Base-by-base conservation (phyloP, 2,113 vertebrate genomes). In the Calidris pygmaea region DNA sequence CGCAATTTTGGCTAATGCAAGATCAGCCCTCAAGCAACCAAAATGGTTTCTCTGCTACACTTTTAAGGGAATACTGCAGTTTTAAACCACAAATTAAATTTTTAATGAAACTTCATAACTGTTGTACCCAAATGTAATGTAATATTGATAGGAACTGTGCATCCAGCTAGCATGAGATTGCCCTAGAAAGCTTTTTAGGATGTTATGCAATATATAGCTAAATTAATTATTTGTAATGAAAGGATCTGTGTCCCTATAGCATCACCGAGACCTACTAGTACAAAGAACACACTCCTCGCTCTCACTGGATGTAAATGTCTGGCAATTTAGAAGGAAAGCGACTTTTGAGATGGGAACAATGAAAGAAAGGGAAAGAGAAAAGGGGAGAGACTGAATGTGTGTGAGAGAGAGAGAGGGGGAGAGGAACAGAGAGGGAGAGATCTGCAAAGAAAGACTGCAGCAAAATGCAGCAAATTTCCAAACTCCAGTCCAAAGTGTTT, bases 221-320 rank as follows among this genome's bases (percentile, higher is more conserved):
- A 97, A 98, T 98, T 98, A 98, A 98, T 98, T 98, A 98, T 98
- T 98, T 96, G 98, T 96, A 96, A 95, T 97, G 94, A 97, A 97
- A 97, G 96, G 81, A 94, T 87, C 92, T 14, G 39, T 52, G 87
- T 95, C 97, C 96, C 97, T 93, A 80, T 56, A 66, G 89, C 82
- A 94, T 96, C 90, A 82, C 92, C 6, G 96, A 97, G 91, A 88
- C 93, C 93, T 96, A 32, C 39, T 91, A 34, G 85, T 65, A 92
- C 73, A 89, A 87, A 95, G 78, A 84, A 37, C 88, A 82, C 19
- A 3, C 74, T 89, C 76, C 62, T 90, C 95, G 48, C 90, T 77
- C 87, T 68, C 50, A 30, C 91, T 85, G 76, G 89, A 76, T 83
- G 68, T 55, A 90, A 93, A 96, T 74, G 96, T 94, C 96, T 91